phyloP scores from a whole-genome alignment of 2,113 vertebrate genomes.

The Psilopsiagon aymara region DNA sequence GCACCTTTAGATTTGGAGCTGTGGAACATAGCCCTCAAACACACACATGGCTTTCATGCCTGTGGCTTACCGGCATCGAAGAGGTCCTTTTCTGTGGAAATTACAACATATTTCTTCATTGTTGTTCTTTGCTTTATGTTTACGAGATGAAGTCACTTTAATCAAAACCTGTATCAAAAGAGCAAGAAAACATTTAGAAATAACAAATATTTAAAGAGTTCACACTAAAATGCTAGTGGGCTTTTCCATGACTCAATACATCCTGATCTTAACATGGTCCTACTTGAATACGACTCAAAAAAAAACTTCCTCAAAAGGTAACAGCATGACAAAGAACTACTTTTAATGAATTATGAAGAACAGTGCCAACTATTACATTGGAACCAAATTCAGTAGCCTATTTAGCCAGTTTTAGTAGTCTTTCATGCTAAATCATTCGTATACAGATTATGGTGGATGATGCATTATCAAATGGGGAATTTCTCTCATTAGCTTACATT shows the following conservation, averaged over 20 bases:
- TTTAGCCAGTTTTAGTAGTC: not conserved
- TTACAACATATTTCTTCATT: not conserved
- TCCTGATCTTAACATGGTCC: not conserved
- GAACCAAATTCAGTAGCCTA: too few relatives aligned
- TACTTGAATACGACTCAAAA: not conserved
- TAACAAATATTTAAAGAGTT: not conserved
- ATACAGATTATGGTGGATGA: fast-evolving
- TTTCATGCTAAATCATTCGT: not conserved
- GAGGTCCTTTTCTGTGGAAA: not conserved
- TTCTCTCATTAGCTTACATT: not conserved
- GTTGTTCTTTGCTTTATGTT: not conserved
- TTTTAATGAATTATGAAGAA: not conserved
- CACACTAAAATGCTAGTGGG: not conserved
- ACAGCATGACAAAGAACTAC: not conserved
- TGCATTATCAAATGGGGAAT: fast-evolving
- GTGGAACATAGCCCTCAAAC: not conserved
- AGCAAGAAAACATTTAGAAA: not conserved
- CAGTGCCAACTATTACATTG: fast-evolving
- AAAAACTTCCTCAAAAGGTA: fast-evolving
- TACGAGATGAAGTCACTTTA: not conserved
- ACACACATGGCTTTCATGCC: fast-evolving
- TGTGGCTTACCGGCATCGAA: not conserved
- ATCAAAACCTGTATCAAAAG: not conserved
- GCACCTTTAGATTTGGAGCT: not conserved
- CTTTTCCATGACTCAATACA: not conserved